Base-by-base conservation (phyloP, 2,888 invertebrate species). In the Flabesymbios commensalis region DNA sequence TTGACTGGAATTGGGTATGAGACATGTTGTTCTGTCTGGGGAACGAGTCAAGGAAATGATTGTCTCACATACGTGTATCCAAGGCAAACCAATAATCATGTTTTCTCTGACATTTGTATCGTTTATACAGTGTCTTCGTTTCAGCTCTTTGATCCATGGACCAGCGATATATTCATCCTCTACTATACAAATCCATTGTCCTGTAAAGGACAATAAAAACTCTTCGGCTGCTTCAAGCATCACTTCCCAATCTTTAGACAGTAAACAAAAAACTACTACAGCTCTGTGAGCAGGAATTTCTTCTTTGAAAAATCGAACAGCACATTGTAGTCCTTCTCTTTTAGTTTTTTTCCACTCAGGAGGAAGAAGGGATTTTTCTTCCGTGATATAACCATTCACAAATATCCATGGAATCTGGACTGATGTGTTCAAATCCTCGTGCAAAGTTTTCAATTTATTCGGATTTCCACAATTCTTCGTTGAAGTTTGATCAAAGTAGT, bases 301-400 rank as follows among this genome's bases (percentile, higher is more conserved):
- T 22, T 64, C 56, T 29, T 57, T 52, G 36, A 61, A 66, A 57
- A 70, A 68, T 32, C 69, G 56, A 10, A 73, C 31, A n/a, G 68
- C 67, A 42, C 73, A 72, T 58, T 71, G 70, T 57, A 72, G 74
- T 17, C 70, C 70, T 52, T 66, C 63, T 19, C 64, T 63, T 53
- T 70, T 64, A 24, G 64, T 60, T 32, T 59, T 61, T 42, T 72
- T 72, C 75, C 75, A 75, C 3, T 67, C 60, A 22, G 61, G 54
- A 7, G 51, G 45, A 32, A 61, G 49, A 28, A 51, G 22, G 53
- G 68, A 52, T 5, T 42, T 47, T 29, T 61, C 64, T n/a, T n/a
- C n/a, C n/a, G n/a, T n/a, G n/a, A n/a, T n/a, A 59, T 73, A 71
- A 4, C 75, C 75, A 67, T 75, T 73, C 41, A 68, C 67, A 58